phyloP scores from a whole-genome alignment of 2,797 vertebrate species.

The Neomorphus geoffroyi region DNA sequence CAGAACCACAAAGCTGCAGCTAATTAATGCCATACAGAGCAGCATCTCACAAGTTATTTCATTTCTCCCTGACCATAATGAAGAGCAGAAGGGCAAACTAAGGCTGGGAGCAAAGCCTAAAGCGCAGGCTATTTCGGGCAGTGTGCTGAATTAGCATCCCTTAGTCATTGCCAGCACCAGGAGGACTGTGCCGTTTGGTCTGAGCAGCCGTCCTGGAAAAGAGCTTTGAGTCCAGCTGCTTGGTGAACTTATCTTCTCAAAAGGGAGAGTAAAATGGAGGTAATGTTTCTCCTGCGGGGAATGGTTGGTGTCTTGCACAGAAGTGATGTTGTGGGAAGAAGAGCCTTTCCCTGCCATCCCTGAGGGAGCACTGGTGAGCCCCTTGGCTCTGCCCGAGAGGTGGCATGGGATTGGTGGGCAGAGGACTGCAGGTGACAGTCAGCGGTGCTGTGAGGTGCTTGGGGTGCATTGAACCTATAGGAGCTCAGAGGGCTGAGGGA shows the following conservation, averaged over 20 bases:
- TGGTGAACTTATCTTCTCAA: slow-evolving; percentile 60
- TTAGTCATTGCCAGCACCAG: neutral
- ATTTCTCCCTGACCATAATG: neutral
- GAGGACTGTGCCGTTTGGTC: neutral
- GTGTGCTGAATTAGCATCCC: neutral
- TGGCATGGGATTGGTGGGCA: rapidly evolving
- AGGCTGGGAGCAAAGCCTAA: neutral
- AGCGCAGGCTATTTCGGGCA: neutral
- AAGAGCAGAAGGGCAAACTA: neutral
- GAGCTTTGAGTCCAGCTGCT: slow-evolving; percentile 72
- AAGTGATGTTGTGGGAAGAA: neutral
- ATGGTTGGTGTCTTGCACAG: slow-evolving; percentile 1
- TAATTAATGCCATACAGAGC: neutral
- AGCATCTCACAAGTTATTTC: neutral
- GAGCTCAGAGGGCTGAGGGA: neutral
- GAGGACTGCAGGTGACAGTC: neutral
- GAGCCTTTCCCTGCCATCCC: neutral
- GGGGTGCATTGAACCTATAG: neutral
- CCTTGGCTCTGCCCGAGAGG: neutral
- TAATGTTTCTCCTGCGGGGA: neutral
- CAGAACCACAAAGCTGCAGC: neutral
- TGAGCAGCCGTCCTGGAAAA: slow-evolving; percentile 16
- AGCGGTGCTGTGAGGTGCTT: neutral
- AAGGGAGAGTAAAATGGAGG: slow-evolving; percentile 76
- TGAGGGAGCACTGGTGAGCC: neutral